Evolutionary conservation across 2,888 invertebrate species (phyloP).

Genomic region (Ornithoptera priamus): DNA sequence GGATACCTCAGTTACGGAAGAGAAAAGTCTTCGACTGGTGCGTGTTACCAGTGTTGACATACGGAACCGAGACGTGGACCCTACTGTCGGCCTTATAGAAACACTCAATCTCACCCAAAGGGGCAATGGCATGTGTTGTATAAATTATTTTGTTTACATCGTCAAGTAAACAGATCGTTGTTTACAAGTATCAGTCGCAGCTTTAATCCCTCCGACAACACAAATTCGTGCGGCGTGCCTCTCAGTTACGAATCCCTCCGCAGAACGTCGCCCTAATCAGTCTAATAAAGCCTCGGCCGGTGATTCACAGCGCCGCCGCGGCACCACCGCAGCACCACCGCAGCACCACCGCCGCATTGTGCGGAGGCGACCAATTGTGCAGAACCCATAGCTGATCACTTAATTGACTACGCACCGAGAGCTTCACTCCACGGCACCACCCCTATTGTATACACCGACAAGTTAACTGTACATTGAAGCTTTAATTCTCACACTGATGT

Average conservation of each 20-base stretch:
- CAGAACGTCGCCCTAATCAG: conserved; percentile 60
- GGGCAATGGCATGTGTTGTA: too few relatives aligned
- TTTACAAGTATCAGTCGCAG: conserved; percentile 19
- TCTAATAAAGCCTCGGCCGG: conserved; percentile 62
- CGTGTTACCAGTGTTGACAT: too few relatives aligned
- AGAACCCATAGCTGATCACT: conserved; percentile 77
- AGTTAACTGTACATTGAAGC: conserved; percentile 29
- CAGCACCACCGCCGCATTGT: conserved; percentile 68
- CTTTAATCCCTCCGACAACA: conserved; percentile 21
- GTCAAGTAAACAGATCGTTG: too few relatives aligned
- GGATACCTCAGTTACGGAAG: too few relatives aligned
- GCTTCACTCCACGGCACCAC: conserved; percentile 54
- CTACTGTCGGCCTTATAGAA: too few relatives aligned
- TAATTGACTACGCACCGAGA: conserved; percentile 75
- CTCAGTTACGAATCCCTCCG: conserved; percentile 47
- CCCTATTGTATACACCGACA: conserved; percentile 29
- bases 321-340: conserved; percentile 57
- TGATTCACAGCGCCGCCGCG: conserved; percentile 52
- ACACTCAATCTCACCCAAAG: too few relatives aligned
- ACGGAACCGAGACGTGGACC: too few relatives aligned
- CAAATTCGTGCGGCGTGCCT: conserved; percentile 24
- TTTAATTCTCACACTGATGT: conserved; percentile 6
- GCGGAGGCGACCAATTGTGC: conserved; percentile 76
- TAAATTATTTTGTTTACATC: too few relatives aligned
- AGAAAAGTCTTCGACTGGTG: too few relatives aligned